Evolutionary conservation across 2,113 vertebrate species (phyloP), one percentile per base, ranked within the genome.

Genomic region (Microcebus murinus): DNA sequence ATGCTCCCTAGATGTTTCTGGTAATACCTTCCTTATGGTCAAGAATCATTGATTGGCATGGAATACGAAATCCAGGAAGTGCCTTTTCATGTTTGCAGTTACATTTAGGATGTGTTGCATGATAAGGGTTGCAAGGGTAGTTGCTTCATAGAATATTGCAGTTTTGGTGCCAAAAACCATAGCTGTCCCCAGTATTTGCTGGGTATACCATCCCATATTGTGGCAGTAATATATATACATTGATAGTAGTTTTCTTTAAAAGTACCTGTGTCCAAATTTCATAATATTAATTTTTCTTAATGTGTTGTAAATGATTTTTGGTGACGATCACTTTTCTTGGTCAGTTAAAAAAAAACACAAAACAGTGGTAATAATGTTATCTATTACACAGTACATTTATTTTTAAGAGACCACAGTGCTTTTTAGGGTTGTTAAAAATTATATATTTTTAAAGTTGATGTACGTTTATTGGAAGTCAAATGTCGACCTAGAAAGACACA

Each of bases 251-350:
- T 96, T 57, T 83, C 39, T 92, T 91, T 73, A 73, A 48, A 86
- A 96, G 87, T 50, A 36, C 2, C 0, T 57, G 12, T 77, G 21
- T 88, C 13, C 59, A n/a, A 48, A 85, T 88, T 88, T 50, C 13
- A 17, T 55, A 71, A 23, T 87, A 65, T 48, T 79, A 89, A 5
- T 55, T 90, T 93, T 87, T 55, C 52, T 50, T 71, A 65, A 34
- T 59, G 45, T 90, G 55, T 90, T 85, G 36, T 0, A 20, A 95
- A 39, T 88, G 67, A 73, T 70, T 89, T 94, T 94, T 65, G 67
- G 71, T 63, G 89, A 48, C 11, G 42, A 34, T 67, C n/a, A 81
- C 68, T 93, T 96, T 94, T 96, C n/a, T 81, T 95, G 23, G 92
- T 27, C 13, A 61, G 55, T 21, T 21, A 21, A 57, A 57, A 55